Evolutionary conservation across 2,888 invertebrate genomes (phyloP), one percentile per base, ranked within the genome.

Genomic region (Cantharis lateralis): DNA sequence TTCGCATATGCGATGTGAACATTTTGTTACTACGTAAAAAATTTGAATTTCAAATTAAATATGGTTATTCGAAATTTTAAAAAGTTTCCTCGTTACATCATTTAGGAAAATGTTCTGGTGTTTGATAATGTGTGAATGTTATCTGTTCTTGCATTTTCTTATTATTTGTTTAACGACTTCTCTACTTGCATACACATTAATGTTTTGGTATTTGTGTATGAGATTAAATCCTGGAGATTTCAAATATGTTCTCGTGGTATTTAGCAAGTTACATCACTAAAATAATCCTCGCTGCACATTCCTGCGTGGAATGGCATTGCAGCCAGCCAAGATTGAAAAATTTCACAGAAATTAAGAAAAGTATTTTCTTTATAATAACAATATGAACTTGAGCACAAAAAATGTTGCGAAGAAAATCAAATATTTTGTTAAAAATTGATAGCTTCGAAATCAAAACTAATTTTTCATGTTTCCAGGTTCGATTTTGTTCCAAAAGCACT

Each of bases 171-270:
- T 66, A 66, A 66, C 24, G 64, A 66, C 20, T 66, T 66, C 16
- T 13, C 13, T 13, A 66, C 64, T 66, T 66, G 64, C 64, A 66
- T 66, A 48, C 48, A 48, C 48, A 48, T 20, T 66, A 70, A 64
- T 70, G 63, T 70, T 69, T 74, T 48, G 74, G 74, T 69, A 74
- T 74, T 63, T 68, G 28, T 70, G 70, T 64, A 69, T 69, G 61
- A 73, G 63, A 76, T 76, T 76, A 76, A 66, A 76, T 76, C 70
- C 72, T 62, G 70, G 71, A 20, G 68, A 77, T 73, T 62, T 70
- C 72, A 77, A 77, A 71, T 77, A 77, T 77, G 73, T 32, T 62
- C 70, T 72, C 64, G 24, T 48, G 68, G 70, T 77, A 73, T 77
- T 70, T 64, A 66, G 72, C 73, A 70, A 72, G 76, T 73, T 74